A percentile compares a stretch with the other conserved stretches of the same genome.
Conservation (phyloP, 2,888 invertebrate genomes). For the Cataglyphis altisquamis region DNA sequence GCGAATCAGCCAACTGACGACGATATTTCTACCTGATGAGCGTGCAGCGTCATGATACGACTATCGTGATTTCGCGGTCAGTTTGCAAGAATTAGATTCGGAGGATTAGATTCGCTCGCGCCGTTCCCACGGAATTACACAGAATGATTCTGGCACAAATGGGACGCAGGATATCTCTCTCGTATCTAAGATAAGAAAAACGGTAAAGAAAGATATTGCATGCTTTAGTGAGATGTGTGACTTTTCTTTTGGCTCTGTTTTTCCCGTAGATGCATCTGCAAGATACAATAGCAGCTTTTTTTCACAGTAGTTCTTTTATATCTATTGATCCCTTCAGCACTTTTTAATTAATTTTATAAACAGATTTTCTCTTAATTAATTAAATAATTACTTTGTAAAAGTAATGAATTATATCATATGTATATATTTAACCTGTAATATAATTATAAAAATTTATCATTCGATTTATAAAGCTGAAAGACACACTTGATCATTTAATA, state of each 20-base stretch:
- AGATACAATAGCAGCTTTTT: background rate
- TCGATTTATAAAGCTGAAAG: background rate
- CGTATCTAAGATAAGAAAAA: constrained; percentile 23
- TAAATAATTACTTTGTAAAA: background rate
- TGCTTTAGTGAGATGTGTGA: constrained; percentile 38
- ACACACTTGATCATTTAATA: constrained; percentile 1
- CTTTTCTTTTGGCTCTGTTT: background rate
- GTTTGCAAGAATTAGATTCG: constrained; percentile 43
- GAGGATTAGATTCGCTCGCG: constrained; percentile 49
- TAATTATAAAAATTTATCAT: background rate
- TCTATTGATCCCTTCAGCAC: too few relatives aligned
- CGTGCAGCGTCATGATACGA: constrained; percentile 49
- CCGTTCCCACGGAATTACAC: constrained; percentile 52
- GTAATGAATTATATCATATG: background rate
- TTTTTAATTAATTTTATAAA: background rate
- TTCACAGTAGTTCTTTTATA: background rate
- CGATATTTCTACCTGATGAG: constrained; percentile 52
- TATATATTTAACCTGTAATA: background rate
- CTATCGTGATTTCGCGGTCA: constrained; percentile 53
- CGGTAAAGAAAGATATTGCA: constrained; percentile 42
- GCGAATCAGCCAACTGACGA: constrained; percentile 46
- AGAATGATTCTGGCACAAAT: constrained; percentile 38
- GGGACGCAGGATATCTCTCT: constrained; percentile 11
- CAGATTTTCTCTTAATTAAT: background rate
- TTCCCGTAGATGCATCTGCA: background rate